phyloP scores from a whole-genome alignment of 1,140 invertebrate species.

The Lordiphosa clarofinis region DNA sequence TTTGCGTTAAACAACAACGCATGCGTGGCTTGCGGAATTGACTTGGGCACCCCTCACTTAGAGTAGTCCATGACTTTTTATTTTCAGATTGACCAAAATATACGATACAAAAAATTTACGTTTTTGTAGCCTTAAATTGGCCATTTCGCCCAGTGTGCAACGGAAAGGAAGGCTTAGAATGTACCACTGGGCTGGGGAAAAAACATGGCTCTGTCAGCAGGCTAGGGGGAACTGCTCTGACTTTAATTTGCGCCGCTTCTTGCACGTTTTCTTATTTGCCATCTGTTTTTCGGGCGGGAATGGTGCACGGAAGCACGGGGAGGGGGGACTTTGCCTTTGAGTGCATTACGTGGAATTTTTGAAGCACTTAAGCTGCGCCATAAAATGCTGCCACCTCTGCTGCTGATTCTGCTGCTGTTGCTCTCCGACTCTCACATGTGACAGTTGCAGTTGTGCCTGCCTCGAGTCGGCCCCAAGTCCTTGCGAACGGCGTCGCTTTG shows the following conservation, averaged over 20 bases:
- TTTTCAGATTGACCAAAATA: too few species aligned
- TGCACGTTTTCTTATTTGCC: slow-evolving; percentile 75
- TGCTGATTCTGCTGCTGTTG: slow-evolving; percentile 19
- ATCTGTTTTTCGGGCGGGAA: slow-evolving; percentile 33
- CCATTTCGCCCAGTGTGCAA: too few species aligned
- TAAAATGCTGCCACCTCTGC: slow-evolving; percentile 65
- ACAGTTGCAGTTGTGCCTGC: slow-evolving; percentile 68
- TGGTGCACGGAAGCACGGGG: slow-evolving; percentile 5
- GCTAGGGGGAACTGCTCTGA: slow-evolving; percentile 38
- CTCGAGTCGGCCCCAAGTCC: slow-evolving; percentile 22
- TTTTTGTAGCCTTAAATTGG: too few species aligned
- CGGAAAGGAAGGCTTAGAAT: slow-evolving; percentile 3
- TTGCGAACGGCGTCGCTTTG: slow-evolving; percentile 44
- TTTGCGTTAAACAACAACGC: too few species aligned
- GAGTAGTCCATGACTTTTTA: too few species aligned
- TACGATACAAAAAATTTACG: too few species aligned
- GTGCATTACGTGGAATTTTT: slow-evolving; percentile 78
- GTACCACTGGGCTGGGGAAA: slow-evolving; percentile 31
- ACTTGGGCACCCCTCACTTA: too few species aligned
- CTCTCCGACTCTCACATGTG: slow-evolving; percentile 60
- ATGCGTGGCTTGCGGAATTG: too few species aligned
- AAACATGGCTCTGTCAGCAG: slow-evolving; percentile 72
- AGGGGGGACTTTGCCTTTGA: slow-evolving; percentile 43
- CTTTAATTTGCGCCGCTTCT: slow-evolving; percentile 71
- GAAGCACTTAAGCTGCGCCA: slow-evolving; percentile 76